A percentile compares a stretch with the other conserved stretches of the same genome.
Evolutionary conservation across 2,113 vertebrate species (phyloP).

Genomic region (Passer domesticus): DNA sequence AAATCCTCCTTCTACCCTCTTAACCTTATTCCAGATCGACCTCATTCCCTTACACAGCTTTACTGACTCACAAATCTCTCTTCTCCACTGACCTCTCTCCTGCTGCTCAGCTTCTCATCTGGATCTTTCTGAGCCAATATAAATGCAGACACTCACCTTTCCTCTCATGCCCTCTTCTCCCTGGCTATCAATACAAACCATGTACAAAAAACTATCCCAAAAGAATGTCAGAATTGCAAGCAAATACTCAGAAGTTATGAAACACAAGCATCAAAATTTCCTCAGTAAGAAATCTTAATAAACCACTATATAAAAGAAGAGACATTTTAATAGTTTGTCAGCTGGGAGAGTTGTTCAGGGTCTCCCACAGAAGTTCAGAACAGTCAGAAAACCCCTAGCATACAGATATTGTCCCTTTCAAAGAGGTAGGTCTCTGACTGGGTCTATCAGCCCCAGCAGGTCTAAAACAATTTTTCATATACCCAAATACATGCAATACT

Average conservation of each 20-base stretch:
- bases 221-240: not conserved
- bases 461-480: not conserved
- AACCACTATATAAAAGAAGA: not conserved
- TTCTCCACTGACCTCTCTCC: conserved; percentile 51
- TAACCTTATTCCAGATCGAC: conserved; percentile 53
- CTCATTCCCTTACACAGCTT: conserved; percentile 31
- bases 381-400: not conserved
- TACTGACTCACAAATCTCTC: conserved; percentile 42
- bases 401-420: not conserved
- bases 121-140: not conserved
- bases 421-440: not conserved
- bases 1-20: conserved; percentile 39
- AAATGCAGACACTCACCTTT: not conserved
- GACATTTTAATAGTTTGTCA: not conserved
- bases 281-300: not conserved
- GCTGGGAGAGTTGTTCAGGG: not conserved
- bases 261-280: not conserved
- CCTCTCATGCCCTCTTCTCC: conserved; percentile 32
- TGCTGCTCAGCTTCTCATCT: conserved; percentile 1
- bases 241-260: not conserved
- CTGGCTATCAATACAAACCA: not conserved
- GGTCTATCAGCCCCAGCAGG: not conserved
- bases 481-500: not conserved
- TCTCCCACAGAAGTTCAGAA: not conserved
- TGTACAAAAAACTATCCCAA: not conserved